Conservation (phyloP, 1,140 invertebrate genomes). For the Coboldia fuscipes region DNA sequence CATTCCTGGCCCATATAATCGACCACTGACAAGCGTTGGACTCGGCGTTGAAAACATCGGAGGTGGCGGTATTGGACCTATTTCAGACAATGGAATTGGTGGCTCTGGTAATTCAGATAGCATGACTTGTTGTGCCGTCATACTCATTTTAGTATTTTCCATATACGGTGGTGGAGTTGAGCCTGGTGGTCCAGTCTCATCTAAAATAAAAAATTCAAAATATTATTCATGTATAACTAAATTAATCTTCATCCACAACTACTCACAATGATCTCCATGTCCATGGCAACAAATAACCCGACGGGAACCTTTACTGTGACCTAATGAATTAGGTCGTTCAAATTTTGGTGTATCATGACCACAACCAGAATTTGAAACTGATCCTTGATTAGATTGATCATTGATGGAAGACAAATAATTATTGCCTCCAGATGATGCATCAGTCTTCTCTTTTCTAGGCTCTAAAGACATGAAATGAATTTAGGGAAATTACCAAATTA, state of each 20-base stretch:
- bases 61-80: conserved; percentile 83
- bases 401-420: conserved; percentile 34
- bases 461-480: conserved; percentile 53
- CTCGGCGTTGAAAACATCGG: conserved; percentile 86
- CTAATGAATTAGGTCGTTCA: conserved; percentile 50
- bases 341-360: conserved; percentile 27
- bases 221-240: background rate
- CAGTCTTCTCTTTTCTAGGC: conserved; percentile 77
- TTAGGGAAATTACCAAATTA: too few species aligned
- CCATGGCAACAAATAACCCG: conserved; percentile 48
- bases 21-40: conserved; percentile 38
- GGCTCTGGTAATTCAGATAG: conserved; percentile 73
- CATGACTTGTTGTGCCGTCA: conserved; percentile 30
- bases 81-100: conserved; percentile 75
- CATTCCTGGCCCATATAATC: conserved; percentile 25
- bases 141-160: conserved; percentile 22
- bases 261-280: conserved; percentile 46
- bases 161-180: conserved; percentile 27
- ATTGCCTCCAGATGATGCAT: conserved; percentile 41
- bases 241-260: background rate
- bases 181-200: conserved; percentile 27
- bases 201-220: conserved; percentile 15
- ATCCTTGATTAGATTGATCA: conserved; percentile 26
- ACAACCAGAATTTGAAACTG: conserved; percentile 20
- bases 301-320: conserved; percentile 44